Conservation (phyloP, 2,113 vertebrate genomes). For the Etia nguti region DNA sequence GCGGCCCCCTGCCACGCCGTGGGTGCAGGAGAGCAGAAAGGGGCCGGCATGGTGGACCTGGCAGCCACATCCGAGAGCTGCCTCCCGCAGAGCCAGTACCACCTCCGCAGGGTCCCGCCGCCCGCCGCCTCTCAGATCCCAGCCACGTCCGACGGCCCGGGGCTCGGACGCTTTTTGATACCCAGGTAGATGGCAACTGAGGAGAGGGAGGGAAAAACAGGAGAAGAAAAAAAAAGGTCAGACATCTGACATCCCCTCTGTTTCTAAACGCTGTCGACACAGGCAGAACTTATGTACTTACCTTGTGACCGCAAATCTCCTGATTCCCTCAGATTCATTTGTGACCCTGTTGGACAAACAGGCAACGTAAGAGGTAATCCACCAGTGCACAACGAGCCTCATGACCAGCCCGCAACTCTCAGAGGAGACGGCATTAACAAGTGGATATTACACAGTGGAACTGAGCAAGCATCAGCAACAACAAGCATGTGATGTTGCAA, state of each 20-base stretch:
- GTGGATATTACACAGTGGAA: not conserved
- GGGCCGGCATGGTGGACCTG: constrained; percentile 81
- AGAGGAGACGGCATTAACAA: constrained; percentile 8
- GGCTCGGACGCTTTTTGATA: constrained; percentile 85
- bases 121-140: constrained; percentile 70
- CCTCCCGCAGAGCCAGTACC: constrained; percentile 82
- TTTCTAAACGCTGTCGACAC: not conserved
- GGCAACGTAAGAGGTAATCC: not conserved
- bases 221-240: not conserved
- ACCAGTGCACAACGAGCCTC: not conserved
- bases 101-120: constrained; percentile 82
- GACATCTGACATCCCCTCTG: not conserved
- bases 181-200: constrained; percentile 94
- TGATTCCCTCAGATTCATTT: constrained; percentile 98
- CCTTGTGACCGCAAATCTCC: constrained; percentile 96
- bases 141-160: constrained; percentile 78
- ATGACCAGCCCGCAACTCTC: not conserved
- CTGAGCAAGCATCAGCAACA: constrained; percentile 37
- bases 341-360: constrained; percentile 80
- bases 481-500: constrained; percentile 15
- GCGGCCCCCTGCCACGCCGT: constrained; percentile 75
- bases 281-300: constrained; percentile 40
- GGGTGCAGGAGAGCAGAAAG: constrained; percentile 87
- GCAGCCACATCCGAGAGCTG: constrained; percentile 79
- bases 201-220: not conserved